phyloP scores from a whole-genome alignment of 2,113 vertebrate genomes.

The Microcebus tavaratra region DNA sequence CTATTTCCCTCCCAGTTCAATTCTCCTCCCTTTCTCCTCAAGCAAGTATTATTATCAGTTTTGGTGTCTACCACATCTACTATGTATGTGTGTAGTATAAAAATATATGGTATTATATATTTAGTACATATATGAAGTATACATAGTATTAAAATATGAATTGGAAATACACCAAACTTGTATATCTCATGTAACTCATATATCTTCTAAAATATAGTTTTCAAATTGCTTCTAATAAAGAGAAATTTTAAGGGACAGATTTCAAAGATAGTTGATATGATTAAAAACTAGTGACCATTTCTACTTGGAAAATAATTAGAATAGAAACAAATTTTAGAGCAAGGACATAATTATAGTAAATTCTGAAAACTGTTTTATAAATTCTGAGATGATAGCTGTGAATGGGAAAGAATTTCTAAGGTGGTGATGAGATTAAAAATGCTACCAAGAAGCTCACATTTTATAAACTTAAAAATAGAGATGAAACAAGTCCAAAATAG shows the following conservation, averaged over 20 bases:
- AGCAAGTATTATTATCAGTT: neutral
- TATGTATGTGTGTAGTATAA: neutral
- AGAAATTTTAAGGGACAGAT: conserved; percentile 7
- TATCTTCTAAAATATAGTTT: neutral
- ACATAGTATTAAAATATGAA: neutral
- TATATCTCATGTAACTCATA: neutral
- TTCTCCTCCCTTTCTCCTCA: neutral
- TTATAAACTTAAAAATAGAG: conserved; percentile 27
- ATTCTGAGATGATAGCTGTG: neutral
- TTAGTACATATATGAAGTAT: neutral
- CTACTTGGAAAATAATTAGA: conserved; percentile 50
- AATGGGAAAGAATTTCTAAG: neutral
- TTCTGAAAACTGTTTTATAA: conserved; percentile 24
- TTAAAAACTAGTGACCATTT: neutral
- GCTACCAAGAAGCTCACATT: neutral
- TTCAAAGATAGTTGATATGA: neutral
- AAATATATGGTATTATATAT: neutral
- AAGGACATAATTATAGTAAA: neutral
- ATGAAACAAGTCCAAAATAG: conserved; percentile 10
- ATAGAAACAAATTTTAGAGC: conserved; percentile 7
- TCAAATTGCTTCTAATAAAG: neutral
- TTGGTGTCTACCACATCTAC: neutral
- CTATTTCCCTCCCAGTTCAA: neutral
- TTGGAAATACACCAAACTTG: neutral
- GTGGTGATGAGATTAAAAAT: neutral